phyloP scores from a whole-genome alignment of 2,888 invertebrate genomes.

The Atethmia centrago region DNA sequence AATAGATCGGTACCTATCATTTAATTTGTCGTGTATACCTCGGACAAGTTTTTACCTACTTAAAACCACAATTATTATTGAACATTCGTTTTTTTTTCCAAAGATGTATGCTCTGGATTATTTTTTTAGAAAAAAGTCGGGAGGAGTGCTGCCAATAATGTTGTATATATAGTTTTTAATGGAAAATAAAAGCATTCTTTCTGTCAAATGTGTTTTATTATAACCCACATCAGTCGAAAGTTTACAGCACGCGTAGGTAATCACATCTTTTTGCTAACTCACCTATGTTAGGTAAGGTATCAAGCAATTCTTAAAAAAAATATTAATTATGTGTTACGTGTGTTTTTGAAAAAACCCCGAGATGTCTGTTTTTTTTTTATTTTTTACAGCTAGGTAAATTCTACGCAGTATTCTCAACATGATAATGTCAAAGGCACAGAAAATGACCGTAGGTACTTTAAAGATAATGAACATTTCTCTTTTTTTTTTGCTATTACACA shows the following conservation, averaged over 20 bases:
- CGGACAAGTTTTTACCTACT: slow-evolving; percentile 56
- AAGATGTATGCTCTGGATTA: slow-evolving; percentile 81
- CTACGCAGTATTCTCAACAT: too few relatives aligned
- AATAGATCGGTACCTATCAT: slow-evolving; percentile 12
- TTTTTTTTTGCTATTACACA: too few relatives aligned
- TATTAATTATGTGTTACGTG: too few relatives aligned
- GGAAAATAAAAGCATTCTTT: slow-evolving; percentile 79
- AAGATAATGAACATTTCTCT: too few relatives aligned
- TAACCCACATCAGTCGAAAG: background rate
- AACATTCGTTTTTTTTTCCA: slow-evolving; percentile 76
- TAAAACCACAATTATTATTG: slow-evolving; percentile 61
- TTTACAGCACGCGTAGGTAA: background rate
- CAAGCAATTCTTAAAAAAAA: too few relatives aligned
- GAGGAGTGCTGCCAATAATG: slow-evolving; percentile 72
- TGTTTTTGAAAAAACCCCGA: too few relatives aligned
- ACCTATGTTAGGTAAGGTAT: too few relatives aligned
- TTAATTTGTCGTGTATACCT: slow-evolving; percentile 41
- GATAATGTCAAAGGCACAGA: too few relatives aligned
- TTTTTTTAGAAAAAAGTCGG: slow-evolving; percentile 77
- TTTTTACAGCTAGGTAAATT: too few relatives aligned
- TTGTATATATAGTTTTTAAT: slow-evolving; percentile 80
- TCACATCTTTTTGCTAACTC: background rate
- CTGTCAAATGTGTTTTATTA: slow-evolving; percentile 66
- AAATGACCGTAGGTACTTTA: too few relatives aligned
- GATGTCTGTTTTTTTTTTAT: too few relatives aligned